phyloP scores from a whole-genome alignment of 1,140 invertebrate genomes.

The Marisa cornuarietis region DNA sequence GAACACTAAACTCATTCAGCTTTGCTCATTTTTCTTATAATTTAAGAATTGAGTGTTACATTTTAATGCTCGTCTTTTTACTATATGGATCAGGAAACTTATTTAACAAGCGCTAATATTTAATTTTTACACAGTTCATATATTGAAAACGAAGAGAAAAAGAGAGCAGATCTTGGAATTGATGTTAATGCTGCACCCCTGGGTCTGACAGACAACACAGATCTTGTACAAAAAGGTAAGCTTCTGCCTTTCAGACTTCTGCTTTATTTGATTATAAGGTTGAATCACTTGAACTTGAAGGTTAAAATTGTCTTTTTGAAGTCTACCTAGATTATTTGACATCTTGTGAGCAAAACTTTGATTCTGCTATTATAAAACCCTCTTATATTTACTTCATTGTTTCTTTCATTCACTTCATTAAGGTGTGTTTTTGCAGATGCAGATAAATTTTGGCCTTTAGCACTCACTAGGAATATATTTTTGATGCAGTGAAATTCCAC shows the following conservation, averaged over 20 bases:
- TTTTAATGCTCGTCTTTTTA: neutral
- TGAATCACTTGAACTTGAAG: neutral
- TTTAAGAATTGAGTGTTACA: neutral
- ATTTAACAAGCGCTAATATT: neutral
- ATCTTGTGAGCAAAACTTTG: too few relatives aligned
- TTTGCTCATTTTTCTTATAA: neutral
- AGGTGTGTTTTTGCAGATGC: neutral
- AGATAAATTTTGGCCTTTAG: neutral
- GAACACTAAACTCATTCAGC: too few relatives aligned
- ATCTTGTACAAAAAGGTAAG: conserved; percentile 75
- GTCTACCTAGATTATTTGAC: too few relatives aligned
- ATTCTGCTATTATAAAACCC: too few relatives aligned
- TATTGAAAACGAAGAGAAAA: conserved; percentile 76
- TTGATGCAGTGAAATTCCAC: neutral
- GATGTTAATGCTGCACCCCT: conserved; percentile 67
- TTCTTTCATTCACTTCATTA: neutral
- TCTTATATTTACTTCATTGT: too few relatives aligned
- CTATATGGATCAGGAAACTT: too few relatives aligned
- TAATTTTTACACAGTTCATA: conserved; percentile 71
- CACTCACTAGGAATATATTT: neutral
- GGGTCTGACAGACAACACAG: conserved; percentile 74
- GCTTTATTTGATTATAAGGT: neutral
- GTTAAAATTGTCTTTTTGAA: too few relatives aligned
- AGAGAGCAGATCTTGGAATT: conserved; percentile 77
- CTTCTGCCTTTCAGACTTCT: neutral